These are phyloP conservation scores for Balaenoptera acutorostrata DNA, from an alignment of 2,113 vertebrate species.

Conservation along the genomic window DNA sequence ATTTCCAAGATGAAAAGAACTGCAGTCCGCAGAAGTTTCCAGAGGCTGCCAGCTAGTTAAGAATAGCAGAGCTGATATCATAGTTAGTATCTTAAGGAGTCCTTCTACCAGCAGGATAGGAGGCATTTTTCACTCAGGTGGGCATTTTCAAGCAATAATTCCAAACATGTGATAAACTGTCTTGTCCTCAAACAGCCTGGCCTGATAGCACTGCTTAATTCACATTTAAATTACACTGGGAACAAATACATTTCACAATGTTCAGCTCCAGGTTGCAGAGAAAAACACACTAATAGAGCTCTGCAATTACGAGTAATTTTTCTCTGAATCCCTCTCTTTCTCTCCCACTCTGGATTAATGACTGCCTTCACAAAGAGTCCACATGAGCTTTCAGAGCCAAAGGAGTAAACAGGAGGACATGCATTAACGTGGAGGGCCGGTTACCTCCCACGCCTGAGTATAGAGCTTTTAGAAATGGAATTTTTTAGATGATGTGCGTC, in stretches of 20 bases:
- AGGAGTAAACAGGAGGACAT: constrained; percentile 12
- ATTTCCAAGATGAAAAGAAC: neutral
- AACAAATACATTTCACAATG: neutral
- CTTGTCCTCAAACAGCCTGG: constrained; percentile 24
- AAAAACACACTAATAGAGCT: constrained; percentile 28
- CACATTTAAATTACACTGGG: neutral
- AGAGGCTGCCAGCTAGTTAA: neutral
- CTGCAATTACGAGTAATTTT: constrained; percentile 44
- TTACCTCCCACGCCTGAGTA: neutral
- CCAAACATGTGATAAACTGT: neutral
- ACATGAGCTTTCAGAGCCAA: neutral
- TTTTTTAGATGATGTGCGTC: neutral
- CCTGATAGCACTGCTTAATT: constrained; percentile 19
- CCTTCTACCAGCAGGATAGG: neutral
- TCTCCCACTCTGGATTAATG: constrained; percentile 16
- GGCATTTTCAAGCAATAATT: constrained; percentile 13
- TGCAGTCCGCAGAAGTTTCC: neutral
- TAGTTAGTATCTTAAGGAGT: neutral
- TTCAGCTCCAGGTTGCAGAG: neutral
- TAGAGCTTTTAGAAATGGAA: neutral
- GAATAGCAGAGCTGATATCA: neutral
- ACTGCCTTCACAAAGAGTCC: neutral
- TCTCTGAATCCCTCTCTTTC: neutral
- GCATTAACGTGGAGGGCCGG: neutral
- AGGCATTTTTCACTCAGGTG: neutral